Base-by-base conservation (phyloP, 2,797 vertebrate species). In the Potorous gilbertii region DNA sequence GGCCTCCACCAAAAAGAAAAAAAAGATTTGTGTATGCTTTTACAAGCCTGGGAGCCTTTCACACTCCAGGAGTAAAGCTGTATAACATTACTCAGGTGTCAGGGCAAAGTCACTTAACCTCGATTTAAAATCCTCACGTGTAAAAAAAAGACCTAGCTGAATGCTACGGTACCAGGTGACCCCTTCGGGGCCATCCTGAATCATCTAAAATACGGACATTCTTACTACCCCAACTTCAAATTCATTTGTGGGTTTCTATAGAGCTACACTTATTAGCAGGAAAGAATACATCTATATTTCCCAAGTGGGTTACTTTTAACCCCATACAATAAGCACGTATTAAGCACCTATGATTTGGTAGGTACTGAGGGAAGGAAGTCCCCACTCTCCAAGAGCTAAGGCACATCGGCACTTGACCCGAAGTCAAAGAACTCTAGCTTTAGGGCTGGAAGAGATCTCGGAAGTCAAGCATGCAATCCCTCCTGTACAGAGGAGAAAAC, bases 81-180 rank as follows among this genome's bases (percentile, higher is more conserved):
- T 94, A 81, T 40, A 3, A 3, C 4, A 59, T 12, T 31, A 34
- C 74, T 28, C 56, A 54, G 56, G 40, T 95, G 56, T 93, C 91
- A 87, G 59, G 34, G 90, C 27, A 91, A 87, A 62, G 21, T 66
- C 56, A 93, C 54, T 96, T 89, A 54, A 81, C n/a, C 29, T 94
- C 54, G 92, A 57, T 55, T 90, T 57, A 92, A 96, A 96, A 94
- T 96, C 92, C 66, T 96, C 93, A 74, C 66, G 40, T 94, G 81
- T 57, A 18, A 90, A 95, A 18, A 90, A 95, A 96, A 96, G 18
- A 34, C 10, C 90, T 94, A 57, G 18, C 21, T 94, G 90, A 95
- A 96, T 54, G 54, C n/a, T 40, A 95, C 56, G 87, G 90, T 94
- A 96, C 55, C 90, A 90, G 96, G 54, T 0, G 90, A 66, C 46